Evolutionary conservation across 2,888 invertebrate genomes (phyloP), one percentile per base, ranked within the genome.

Genomic region (Agelastica alni): DNA sequence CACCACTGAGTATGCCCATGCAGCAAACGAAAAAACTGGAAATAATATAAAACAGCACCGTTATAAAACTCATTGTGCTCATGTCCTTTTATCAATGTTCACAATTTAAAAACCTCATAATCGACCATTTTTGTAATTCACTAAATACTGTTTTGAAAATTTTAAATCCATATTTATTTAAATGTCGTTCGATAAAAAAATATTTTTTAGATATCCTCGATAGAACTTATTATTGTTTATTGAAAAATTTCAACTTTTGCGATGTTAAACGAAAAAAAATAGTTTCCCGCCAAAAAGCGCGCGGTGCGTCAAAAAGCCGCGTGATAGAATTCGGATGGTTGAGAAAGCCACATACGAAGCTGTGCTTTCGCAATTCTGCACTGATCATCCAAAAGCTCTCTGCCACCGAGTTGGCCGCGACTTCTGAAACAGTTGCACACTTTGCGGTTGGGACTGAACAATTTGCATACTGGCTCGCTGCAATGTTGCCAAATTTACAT

Each of bases 361-460:
- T 48, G 51, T 51, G 58, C 56, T 58, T 58, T 56, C 58, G 59
- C 58, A 53, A 53, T 53, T 57, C 56, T 48, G 58, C 53, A 58
- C 59, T 59, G 56, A 49, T 51, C 56, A 37, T 17, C 37, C 58
- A 44, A 51, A 51, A 53, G 49, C 51, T 53, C 42, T 20, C 41
- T 54, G 58, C 60, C 59, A 55, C 48, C 60, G 59, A 51, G 56
- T 45, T 51, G 53, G 53, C 59, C 41, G 47, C 56, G 57, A 64
- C 59, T 64, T 63, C 62, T 63, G 63, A 64, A 65, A 65, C 65
- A 65, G 61, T 65, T 61, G 64, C 65, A 64, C 64, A 64, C 62
- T 65, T 66, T 66, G 66, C 63, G 66, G 66, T 64, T 60, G 62
- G 57, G 53, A 58, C 60, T 60, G 64, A 59, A 52, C 60, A 62